Conservation (phyloP, 1,140 invertebrate genomes). For the Zaprionus camerounensis region DNA sequence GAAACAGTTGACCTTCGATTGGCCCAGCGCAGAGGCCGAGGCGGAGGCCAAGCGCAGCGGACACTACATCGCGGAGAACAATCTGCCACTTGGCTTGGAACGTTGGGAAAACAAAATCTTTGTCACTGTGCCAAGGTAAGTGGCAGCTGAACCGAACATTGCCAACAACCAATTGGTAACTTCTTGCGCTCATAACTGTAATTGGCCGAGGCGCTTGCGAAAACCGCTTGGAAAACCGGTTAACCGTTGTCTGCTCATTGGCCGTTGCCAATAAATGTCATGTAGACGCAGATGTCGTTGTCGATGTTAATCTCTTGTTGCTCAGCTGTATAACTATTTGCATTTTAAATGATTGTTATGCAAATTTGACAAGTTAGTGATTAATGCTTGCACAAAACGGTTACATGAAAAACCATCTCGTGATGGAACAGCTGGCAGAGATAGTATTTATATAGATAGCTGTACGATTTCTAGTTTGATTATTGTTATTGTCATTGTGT, state of each 20-base stretch:
- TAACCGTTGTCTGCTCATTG: conserved; percentile 35
- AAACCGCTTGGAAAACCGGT: conserved; percentile 67
- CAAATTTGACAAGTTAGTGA: conserved; percentile 48
- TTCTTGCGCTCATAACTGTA: conserved; percentile 55
- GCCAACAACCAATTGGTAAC: conserved; percentile 33
- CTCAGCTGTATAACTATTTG: conserved; percentile 49
- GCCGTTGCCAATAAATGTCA: conserved; percentile 3
- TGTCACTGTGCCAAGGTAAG: conserved; percentile 88
- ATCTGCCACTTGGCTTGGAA: conserved; percentile 90
- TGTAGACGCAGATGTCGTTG: conserved; percentile 10
- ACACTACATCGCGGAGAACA: conserved; percentile 88
- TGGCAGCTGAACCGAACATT: conserved; percentile 14
- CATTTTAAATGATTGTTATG: conserved; percentile 69
- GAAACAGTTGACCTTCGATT: conserved; percentile 89
- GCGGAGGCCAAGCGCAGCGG: conserved; percentile 87
- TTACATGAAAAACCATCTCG: conserved; percentile 32
- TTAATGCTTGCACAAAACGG: conserved; percentile 42
- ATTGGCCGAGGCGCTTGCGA: conserved; percentile 52
- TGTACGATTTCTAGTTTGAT: conserved; percentile 1
- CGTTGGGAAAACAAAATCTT: conserved; percentile 91
- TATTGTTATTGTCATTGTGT: neutral
- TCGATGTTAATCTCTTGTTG: conserved; percentile 24
- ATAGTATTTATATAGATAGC: neutral
- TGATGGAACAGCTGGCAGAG: neutral
- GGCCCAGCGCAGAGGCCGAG: conserved; percentile 87